phyloP scores from a whole-genome alignment of 2,113 vertebrate species.

The Sander lucioperca region DNA sequence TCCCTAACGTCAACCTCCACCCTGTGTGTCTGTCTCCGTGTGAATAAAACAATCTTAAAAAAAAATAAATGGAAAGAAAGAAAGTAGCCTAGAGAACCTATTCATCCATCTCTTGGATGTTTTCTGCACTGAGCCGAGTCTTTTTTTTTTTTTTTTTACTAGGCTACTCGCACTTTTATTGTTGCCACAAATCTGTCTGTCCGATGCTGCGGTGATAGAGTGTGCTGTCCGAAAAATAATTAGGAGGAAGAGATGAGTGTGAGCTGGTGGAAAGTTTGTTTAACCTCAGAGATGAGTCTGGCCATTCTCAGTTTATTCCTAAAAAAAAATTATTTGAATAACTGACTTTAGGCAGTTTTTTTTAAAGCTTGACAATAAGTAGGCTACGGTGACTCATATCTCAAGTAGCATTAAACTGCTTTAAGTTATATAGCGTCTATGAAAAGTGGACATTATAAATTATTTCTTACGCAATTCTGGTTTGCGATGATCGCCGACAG shows the following conservation, averaged over 20 bases:
- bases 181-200: conserved; percentile 11
- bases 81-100: neutral
- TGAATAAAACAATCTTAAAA: conserved; percentile 55
- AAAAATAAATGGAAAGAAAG: too few species aligned
- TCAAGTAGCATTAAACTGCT: conserved; percentile 19
- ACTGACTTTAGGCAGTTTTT: conserved; percentile 9
- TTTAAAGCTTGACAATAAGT: neutral
- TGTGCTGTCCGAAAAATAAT: conserved; percentile 1
- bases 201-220: conserved; percentile 15
- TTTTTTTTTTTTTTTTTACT: neutral
- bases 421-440: neutral
- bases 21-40: conserved; percentile 43
- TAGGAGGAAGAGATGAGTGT: conserved; percentile 37
- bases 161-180: conserved; percentile 5
- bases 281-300: conserved; percentile 14
- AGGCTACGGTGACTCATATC: neutral
- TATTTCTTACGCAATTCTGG: neutral
- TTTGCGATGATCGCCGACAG: neutral
- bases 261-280: conserved; percentile 66
- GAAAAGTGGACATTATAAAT: conserved; percentile 4
- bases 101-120: conserved; percentile 10
- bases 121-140: neutral
- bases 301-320: neutral
- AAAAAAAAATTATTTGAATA: neutral
- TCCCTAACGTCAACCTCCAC: conserved; percentile 58